Evolutionary conservation across 2,113 vertebrate genomes (phyloP).

Genomic region (Sialia sialis): DNA sequence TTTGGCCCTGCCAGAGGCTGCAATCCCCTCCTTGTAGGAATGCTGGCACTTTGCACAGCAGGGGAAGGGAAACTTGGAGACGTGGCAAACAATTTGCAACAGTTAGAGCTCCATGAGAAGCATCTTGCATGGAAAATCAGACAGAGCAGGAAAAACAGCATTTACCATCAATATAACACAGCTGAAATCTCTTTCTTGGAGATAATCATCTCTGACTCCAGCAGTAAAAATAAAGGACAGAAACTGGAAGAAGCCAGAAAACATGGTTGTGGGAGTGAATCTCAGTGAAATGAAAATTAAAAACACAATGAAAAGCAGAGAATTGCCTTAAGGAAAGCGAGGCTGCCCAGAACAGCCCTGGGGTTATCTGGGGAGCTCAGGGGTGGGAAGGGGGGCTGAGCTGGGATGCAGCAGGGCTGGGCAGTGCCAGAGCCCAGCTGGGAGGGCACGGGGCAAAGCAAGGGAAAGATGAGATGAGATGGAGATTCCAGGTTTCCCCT

Average conservation of each 20-base stretch:
- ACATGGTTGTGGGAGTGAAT: background rate
- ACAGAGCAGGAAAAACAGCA: conserved; percentile 17
- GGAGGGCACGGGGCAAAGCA: background rate
- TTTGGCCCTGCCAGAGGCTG: background rate
- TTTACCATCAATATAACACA: background rate
- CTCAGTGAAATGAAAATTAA: conserved; percentile 11
- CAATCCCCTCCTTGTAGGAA: background rate
- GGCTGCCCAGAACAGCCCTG: background rate
- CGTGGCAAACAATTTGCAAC: background rate
- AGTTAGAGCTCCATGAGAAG: background rate
- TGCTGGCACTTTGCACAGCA: background rate
- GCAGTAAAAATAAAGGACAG: conserved; percentile 38
- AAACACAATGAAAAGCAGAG: conserved; percentile 17
- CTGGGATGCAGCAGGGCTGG: background rate
- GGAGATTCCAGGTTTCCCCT: background rate
- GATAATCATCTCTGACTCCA: conserved; percentile 46
- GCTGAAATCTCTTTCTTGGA: conserved; percentile 20
- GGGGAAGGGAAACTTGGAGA: background rate
- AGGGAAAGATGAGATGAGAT: background rate
- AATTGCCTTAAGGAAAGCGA: conserved; percentile 8
- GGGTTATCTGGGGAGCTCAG: background rate
- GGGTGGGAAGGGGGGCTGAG: background rate
- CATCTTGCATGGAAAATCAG: conserved; percentile 45
- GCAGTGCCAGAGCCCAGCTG: accelerated
- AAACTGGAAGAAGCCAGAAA: conserved; percentile 29